A percentile compares a stretch with the other conserved stretches of the same genome.
phyloP scores from a whole-genome alignment of 2,888 invertebrate genomes.

The Sipunculus nudus region DNA sequence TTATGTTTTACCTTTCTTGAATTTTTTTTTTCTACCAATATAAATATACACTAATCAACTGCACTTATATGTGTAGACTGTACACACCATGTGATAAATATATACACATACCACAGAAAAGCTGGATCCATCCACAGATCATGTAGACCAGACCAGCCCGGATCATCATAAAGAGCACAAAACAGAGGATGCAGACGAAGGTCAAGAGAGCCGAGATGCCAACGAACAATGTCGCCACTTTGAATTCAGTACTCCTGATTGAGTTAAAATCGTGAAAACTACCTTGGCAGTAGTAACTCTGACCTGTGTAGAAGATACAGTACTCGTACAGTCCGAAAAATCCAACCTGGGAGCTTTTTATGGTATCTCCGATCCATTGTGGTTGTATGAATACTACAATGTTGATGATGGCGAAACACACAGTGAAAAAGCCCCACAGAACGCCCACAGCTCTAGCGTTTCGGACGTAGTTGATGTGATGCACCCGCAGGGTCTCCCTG shows the following conservation, averaged over 20 bases:
- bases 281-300: slow-evolving; percentile 78
- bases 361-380: slow-evolving; percentile 67
- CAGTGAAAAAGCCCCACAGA: slow-evolving; percentile 96
- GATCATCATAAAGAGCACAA: slow-evolving; percentile 92
- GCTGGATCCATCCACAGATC: slow-evolving; percentile 93
- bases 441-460: slow-evolving; percentile 84
- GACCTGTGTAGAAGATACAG: slow-evolving; percentile 74
- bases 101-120: slow-evolving; percentile 88
- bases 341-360: slow-evolving; percentile 81
- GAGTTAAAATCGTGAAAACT: slow-evolving; percentile 76
- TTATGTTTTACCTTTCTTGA: too few species aligned
- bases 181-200: slow-evolving; percentile 83
- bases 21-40: too few species aligned
- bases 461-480: slow-evolving; percentile 63
- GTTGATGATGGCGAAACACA: slow-evolving; percentile 95
- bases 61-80: too few species aligned
- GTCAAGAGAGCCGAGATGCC: slow-evolving; percentile 84
- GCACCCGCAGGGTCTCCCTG: neutral
- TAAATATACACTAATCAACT: too few species aligned
- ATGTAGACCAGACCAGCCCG: slow-evolving; percentile 91
- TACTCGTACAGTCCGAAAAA: slow-evolving; percentile 92
- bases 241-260: slow-evolving; percentile 84
- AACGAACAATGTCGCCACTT: slow-evolving; percentile 87
- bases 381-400: slow-evolving; percentile 95
- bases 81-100: too few species aligned